Conservation (phyloP, 2,888 invertebrate species). For the Pyrgus malvae region DNA sequence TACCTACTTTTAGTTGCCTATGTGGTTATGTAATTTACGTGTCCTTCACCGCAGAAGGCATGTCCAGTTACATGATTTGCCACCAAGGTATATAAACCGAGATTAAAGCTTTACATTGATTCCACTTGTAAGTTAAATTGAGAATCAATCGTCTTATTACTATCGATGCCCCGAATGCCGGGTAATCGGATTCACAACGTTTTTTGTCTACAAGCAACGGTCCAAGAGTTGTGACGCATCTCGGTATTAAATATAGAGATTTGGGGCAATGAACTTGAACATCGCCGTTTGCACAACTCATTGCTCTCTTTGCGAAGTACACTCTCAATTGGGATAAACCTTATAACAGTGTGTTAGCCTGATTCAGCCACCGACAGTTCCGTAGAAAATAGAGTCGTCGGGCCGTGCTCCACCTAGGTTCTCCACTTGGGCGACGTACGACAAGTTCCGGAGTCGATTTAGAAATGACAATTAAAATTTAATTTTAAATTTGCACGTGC, state of each 20-base stretch:
- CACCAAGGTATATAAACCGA: neutral
- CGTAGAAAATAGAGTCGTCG: no score
- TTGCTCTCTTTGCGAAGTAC: slow-evolving; percentile 20
- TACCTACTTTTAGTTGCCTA: no score
- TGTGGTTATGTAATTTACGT: no score
- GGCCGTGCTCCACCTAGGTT: no score
- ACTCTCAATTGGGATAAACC: slow-evolving; percentile 23
- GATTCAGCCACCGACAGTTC: no score
- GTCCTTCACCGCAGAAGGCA: neutral
- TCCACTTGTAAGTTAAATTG: no score
- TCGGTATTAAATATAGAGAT: slow-evolving; percentile 60
- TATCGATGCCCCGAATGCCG: slow-evolving; percentile 1
- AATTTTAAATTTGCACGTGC: no score
- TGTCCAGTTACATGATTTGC: neutral
- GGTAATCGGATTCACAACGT: slow-evolving; percentile 23
- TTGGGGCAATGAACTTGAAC: slow-evolving; percentile 56
- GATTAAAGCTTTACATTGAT: no score
- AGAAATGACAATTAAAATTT: no score
- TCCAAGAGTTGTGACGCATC: slow-evolving; percentile 45
- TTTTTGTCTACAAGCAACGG: slow-evolving; percentile 28
- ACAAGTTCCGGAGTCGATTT: no score
- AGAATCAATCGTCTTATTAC: neutral
- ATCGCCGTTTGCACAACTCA: slow-evolving; percentile 15
- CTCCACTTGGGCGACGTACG: no score
- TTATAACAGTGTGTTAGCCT: no score